phyloP scores from a whole-genome alignment of 2,113 vertebrate genomes.

The Carassius gibelio region DNA sequence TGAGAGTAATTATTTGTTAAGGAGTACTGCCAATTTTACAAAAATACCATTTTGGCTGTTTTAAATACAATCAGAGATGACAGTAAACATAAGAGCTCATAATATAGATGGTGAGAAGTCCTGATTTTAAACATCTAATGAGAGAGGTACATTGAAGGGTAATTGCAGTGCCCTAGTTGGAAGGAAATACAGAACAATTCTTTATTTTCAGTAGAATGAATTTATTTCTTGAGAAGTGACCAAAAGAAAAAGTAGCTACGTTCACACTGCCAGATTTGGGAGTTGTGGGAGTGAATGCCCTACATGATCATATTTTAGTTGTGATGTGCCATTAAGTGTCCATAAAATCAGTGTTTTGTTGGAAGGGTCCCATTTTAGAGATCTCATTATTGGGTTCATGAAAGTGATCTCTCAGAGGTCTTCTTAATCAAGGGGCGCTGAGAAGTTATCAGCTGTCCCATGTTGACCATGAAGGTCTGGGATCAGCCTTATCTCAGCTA shows the following conservation, averaged over 20 bases:
- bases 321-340: not conserved
- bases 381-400: not conserved
- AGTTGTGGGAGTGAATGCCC: not conserved
- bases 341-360: not conserved
- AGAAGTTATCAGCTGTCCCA: slow-evolving; percentile 73
- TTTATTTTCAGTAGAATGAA: slow-evolving; percentile 44
- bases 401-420: slow-evolving; percentile 9
- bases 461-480: slow-evolving; percentile 70
- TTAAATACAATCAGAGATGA: slow-evolving; percentile 68
- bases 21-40: slow-evolving; percentile 23
- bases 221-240: not conserved
- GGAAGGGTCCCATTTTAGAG: not conserved
- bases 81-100: slow-evolving; percentile 61
- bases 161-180: slow-evolving; percentile 62
- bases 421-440: slow-evolving; percentile 63
- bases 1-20: slow-evolving; percentile 49
- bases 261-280: not conserved
- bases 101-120: slow-evolving; percentile 47
- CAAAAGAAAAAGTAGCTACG: not conserved
- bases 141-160: slow-evolving; percentile 54
- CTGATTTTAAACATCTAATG: slow-evolving; percentile 63
- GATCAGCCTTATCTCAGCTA: slow-evolving; percentile 81
- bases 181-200: slow-evolving; percentile 61
- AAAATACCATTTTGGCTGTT: slow-evolving; percentile 54
- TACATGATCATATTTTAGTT: not conserved